Evolutionary conservation across 2,113 vertebrate genomes (phyloP), one percentile per base, ranked within the genome.

Genomic region (Cyanoderma ruficeps): DNA sequence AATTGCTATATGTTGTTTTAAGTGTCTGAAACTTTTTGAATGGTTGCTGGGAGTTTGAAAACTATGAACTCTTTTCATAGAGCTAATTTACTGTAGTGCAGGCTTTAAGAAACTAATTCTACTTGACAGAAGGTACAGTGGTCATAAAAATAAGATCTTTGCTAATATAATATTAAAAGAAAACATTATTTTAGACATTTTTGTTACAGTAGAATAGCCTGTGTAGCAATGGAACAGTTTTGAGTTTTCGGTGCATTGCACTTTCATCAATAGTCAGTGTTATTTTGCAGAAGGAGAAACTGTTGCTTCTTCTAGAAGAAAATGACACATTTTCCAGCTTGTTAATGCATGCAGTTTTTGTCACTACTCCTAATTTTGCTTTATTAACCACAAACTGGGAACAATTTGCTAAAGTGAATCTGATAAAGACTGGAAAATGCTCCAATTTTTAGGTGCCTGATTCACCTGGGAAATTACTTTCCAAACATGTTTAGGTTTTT

Each of bases 401-500:
- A 9, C 28, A 76, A 42, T n/a, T 33, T 61, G 11, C 5, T 70
- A 31, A 70, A 70, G 35, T 64, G 52, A 76, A 74, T 50, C 60
- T 59, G 33, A 18, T 78, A 61, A 69, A 74, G n/a, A 35, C n/a
- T 83, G 55, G 75, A 69, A 83, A 69, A 49, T 53, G 15, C 17
- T 70, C 11, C 3, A 11, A 8, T 59, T 84, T 44, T 70, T 77
- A n/a, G 31, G 9, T 59, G 39, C 4, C 20, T n/a, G 5, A 55
- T 53, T 67, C 7, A 21, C 9, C 20, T 86, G 21, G 31, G 53
- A 68, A 41, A 39, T 55, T 1, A 20, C 13, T 88, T 90, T 37
- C 25, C 22, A 69, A 72, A 24, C 12, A 0, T n/a, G 5, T n/a
- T 37, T 18, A 20, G 15, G 7, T 0, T 1, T 60, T 27, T 49